Conservation (phyloP, 2,797 vertebrate genomes). For the Gallirallus australis region DNA sequence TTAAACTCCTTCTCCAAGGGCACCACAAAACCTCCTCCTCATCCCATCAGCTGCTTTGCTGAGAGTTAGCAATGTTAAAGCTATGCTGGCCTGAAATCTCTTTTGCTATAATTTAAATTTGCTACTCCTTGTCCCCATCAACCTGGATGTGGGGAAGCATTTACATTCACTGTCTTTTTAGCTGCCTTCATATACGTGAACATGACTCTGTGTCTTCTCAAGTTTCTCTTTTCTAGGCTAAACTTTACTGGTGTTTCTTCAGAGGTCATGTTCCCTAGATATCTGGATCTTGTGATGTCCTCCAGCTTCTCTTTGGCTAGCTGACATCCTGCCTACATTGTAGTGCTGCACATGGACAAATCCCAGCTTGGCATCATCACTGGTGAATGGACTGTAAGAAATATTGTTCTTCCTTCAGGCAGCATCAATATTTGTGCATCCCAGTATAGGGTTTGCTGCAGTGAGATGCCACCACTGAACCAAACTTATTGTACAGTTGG, state of each 20-base stretch:
- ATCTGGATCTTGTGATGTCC: not conserved
- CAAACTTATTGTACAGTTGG: not conserved
- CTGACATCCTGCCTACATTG: not conserved
- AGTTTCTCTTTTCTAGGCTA: not conserved
- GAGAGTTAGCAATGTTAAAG: not conserved
- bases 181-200: not conserved
- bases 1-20: not conserved
- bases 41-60: not conserved
- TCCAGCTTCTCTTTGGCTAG: not conserved
- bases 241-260: not conserved
- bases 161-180: not conserved
- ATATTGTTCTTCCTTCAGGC: not conserved
- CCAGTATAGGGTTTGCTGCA: not conserved
- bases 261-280: not conserved
- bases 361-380: no score
- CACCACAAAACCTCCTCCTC: not conserved
- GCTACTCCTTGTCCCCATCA: not conserved
- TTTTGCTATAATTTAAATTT: not conserved
- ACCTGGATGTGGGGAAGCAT: not conserved
- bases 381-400: not conserved
- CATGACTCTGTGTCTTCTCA: not conserved
- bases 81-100: not conserved
- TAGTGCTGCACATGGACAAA: not conserved
- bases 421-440: not conserved
- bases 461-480: not conserved